Evolutionary conservation across 2,113 vertebrate genomes (phyloP).

Genomic region (Ciconia maguari): DNA sequence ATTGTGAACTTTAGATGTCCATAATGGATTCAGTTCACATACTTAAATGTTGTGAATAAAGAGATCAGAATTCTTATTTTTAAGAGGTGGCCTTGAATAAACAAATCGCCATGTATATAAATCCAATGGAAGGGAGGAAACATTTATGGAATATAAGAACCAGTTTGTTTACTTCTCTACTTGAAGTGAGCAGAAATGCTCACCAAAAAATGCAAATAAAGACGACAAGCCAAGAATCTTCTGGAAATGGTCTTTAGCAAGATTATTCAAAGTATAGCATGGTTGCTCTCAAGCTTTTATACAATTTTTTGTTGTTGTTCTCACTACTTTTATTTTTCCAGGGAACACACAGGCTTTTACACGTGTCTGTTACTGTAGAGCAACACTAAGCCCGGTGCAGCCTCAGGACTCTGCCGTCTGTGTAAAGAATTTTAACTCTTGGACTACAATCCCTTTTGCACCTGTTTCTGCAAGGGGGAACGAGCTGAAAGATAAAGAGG

Average conservation of each 20-base stretch:
- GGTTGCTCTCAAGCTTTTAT: neutral
- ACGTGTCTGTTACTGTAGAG: neutral
- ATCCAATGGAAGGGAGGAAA: neutral
- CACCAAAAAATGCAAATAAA: neutral
- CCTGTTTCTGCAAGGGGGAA: neutral
- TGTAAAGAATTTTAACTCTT: neutral
- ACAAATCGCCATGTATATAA: neutral
- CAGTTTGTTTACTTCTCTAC: neutral
- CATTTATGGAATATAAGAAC: neutral
- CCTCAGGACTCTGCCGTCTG: rapidly evolving
- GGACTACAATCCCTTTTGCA: neutral
- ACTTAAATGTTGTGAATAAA: neutral
- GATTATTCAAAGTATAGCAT: neutral
- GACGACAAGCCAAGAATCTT: neutral
- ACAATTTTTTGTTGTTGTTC: neutral
- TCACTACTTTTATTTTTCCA: neutral
- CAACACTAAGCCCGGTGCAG: neutral
- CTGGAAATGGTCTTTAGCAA: neutral
- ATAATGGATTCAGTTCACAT: neutral
- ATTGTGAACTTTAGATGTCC: neutral
- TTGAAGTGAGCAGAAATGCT: neutral
- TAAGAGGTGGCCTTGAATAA: neutral
- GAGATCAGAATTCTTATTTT: neutral
- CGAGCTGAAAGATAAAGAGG: neutral
- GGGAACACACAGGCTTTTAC: neutral